Percentiles rank a stretch among this genome's conserved stretches.
Conservation (phyloP, 2,888 invertebrate genomes). For the Lypha dubia region DNA sequence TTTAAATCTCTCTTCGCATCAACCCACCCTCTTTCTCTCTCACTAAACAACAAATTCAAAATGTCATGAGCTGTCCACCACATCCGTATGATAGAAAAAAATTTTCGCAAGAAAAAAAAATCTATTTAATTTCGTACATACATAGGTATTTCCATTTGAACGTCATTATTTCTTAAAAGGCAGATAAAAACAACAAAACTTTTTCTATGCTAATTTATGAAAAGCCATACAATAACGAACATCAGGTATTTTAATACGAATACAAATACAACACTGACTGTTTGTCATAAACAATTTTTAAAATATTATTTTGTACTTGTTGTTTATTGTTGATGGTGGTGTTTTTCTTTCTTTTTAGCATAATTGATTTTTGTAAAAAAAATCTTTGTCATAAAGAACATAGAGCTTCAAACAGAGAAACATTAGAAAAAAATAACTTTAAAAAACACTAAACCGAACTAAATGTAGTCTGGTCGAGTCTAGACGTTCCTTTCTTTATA, state of each 20-base stretch:
- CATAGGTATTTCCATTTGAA: constrained; percentile 8
- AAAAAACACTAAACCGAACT: constrained; percentile 16
- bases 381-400: constrained; percentile 7
- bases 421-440: constrained; percentile 13
- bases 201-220: constrained; percentile 18
- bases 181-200: not conserved
- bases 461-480: constrained; percentile 61
- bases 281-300: constrained; percentile 15
- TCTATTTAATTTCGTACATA: too few relatives aligned
- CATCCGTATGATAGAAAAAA: constrained; percentile 5
- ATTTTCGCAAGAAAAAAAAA: not conserved
- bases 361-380: constrained; percentile 11
- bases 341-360: constrained; percentile 9
- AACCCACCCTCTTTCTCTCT: not conserved
- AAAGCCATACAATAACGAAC: constrained; percentile 20
- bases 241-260: not conserved
- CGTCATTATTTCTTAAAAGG: not conserved
- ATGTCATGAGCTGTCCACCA: constrained; percentile 4
- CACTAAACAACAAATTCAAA: not conserved
- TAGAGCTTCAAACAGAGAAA: constrained; percentile 21
- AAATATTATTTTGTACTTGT: not conserved
- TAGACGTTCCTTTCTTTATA: constrained; percentile 57
- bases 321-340: constrained; percentile 6
- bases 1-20: not conserved
- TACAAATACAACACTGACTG: not conserved